These are phyloP conservation scores for Vanessa tameamea DNA, from an alignment of 1,140 invertebrate genomes.

Conservation along the genomic window DNA sequence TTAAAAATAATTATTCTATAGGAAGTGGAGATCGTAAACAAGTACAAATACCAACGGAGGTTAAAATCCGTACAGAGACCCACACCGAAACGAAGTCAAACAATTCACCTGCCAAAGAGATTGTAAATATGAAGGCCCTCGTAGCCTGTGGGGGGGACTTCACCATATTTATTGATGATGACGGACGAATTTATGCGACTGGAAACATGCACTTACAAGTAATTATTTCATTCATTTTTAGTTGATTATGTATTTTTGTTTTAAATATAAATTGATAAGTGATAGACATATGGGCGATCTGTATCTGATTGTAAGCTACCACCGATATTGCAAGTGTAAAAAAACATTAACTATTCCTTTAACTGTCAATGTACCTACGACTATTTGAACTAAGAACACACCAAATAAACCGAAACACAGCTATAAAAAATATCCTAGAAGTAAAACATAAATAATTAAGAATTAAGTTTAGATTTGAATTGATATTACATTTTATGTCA, in stretches of 20 bases:
- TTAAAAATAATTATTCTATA: slow-evolving; percentile 24
- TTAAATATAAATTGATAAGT: neutral
- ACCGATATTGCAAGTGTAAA: no score
- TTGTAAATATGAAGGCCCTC: slow-evolving; percentile 52
- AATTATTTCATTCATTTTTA: slow-evolving; percentile 11
- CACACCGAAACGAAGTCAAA: slow-evolving; percentile 47
- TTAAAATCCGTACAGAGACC: slow-evolving; percentile 51
- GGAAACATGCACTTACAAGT: slow-evolving; percentile 64
- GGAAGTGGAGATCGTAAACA: slow-evolving; percentile 71
- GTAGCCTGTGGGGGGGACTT: slow-evolving; percentile 71
- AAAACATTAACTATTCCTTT: no score
- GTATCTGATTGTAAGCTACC: no score
- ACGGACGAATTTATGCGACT: slow-evolving; percentile 60
- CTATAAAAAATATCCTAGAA: no score
- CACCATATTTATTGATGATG: slow-evolving; percentile 67
- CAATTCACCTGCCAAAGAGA: slow-evolving; percentile 42
- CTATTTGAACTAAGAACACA: no score
- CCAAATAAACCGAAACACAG: no score
- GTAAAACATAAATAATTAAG: no score
- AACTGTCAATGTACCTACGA: no score
- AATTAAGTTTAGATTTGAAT: no score
- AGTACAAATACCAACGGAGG: slow-evolving; percentile 59
- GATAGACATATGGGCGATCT: no score
- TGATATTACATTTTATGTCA: no score
- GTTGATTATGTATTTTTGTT: neutral